Conservation (phyloP, 2,113 vertebrate genomes). For the Gopherus flavomarginatus region DNA sequence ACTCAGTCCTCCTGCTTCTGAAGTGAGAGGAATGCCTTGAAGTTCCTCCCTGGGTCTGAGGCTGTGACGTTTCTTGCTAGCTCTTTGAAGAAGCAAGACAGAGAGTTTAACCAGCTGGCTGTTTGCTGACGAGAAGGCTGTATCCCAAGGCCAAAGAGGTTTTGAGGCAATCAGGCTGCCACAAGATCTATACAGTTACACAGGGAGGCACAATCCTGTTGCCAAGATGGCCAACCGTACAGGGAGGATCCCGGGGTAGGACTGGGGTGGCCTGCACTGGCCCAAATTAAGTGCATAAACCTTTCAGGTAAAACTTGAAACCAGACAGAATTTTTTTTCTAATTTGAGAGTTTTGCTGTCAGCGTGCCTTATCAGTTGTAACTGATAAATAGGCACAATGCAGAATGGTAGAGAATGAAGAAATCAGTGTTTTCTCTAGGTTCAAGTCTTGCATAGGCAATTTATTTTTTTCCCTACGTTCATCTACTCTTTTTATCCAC, state of each 20-base stretch:
- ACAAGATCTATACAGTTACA: not conserved
- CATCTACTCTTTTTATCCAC: not conserved
- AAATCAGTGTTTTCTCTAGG: not conserved
- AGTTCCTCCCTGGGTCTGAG: not conserved
- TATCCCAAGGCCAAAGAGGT: not conserved
- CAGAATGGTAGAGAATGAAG: not conserved
- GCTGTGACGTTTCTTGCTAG: not conserved
- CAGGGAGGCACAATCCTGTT: not conserved
- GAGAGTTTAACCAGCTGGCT: not conserved
- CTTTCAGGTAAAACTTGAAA: not conserved
- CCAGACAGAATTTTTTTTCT: not conserved
- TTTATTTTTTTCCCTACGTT: conserved; percentile 47
- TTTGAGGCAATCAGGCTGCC: not conserved
- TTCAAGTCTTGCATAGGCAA: not conserved
- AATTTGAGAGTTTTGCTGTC: not conserved
- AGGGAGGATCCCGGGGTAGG: not conserved
- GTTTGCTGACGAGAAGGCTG: conserved; percentile 1
- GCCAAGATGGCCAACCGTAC: not conserved
- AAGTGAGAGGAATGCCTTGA: not conserved
- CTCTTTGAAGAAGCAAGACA: not conserved
- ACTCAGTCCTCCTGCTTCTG: not conserved
- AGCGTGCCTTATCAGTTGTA: not conserved
- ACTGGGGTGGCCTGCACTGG: not conserved
- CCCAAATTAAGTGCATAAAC: not conserved
- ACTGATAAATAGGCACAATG: not conserved